Conservation (phyloP, 2,888 invertebrate species). For the Acleris literana region DNA sequence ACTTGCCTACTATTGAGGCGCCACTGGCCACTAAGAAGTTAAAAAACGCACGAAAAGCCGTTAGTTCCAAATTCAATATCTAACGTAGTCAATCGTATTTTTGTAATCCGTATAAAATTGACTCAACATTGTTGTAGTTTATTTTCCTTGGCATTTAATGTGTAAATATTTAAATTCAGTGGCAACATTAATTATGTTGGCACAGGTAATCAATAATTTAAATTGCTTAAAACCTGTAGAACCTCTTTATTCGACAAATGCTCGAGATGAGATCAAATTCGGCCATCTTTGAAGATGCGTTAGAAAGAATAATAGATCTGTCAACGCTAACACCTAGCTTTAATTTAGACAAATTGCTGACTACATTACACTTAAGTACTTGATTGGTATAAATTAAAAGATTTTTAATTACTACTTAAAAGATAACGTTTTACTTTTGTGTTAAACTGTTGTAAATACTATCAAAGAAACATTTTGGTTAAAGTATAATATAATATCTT, state of each 20-base stretch:
- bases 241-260: constrained; percentile 15
- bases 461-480: no score
- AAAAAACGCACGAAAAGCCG: background rate
- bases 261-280: background rate
- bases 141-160: background rate
- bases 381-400: no score
- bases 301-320: background rate
- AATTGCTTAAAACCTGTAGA: constrained; percentile 13
- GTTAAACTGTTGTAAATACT: no score
- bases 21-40: background rate
- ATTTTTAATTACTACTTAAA: no score
- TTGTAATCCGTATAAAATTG: no score
- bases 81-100: no score
- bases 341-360: no score
- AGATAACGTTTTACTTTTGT: no score
- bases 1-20: background rate
- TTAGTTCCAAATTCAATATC: background rate
- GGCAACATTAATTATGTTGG: constrained; percentile 21
- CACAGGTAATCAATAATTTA: constrained; percentile 18
- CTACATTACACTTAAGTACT: no score
- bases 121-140: no score
- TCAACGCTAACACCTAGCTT: background rate
- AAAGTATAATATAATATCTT: no score
- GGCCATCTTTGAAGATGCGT: background rate
- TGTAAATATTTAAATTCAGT: background rate